Conservation (phyloP, 2,888 invertebrate genomes). For the Muschampia plurimacula region DNA sequence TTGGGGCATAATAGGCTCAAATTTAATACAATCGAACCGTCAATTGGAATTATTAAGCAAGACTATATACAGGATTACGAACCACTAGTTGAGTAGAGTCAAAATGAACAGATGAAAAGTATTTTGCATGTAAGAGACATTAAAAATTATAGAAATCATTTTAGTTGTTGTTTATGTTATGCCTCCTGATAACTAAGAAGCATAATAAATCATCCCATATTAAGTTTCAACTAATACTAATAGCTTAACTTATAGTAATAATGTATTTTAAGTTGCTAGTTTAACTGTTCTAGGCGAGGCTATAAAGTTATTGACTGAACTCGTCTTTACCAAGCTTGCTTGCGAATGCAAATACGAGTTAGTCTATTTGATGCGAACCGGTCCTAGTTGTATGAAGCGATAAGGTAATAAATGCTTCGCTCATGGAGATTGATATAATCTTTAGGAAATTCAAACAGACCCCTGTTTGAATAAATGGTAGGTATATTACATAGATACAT, state of each 20-base stretch:
- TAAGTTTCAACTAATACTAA: too few species aligned
- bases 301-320: conserved; percentile 35
- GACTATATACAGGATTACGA: background rate
- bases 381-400: conserved; percentile 53
- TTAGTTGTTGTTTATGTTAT: too few species aligned
- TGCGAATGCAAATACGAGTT: conserved; percentile 67
- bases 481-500: too few species aligned
- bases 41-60: conserved; percentile 28
- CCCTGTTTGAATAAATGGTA: background rate
- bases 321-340: conserved; percentile 54
- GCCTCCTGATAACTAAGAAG: too few species aligned
- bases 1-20: conserved; percentile 31
- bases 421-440: conserved; percentile 46
- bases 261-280: background rate
- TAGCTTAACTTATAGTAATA: background rate
- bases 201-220: too few species aligned
- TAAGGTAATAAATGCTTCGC: conserved; percentile 42
- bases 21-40: conserved; percentile 26
- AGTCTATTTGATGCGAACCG: conserved; percentile 59
- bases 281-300: conserved; percentile 14
- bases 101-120: background rate
- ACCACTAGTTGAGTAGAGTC: background rate
- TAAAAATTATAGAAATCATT: too few species aligned
- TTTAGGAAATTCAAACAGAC: conserved; percentile 23
- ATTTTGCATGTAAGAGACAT: too few species aligned